Evolutionary conservation across 2,888 invertebrate genomes (phyloP).

Genomic region (Pachliopta kotzebuea): DNA sequence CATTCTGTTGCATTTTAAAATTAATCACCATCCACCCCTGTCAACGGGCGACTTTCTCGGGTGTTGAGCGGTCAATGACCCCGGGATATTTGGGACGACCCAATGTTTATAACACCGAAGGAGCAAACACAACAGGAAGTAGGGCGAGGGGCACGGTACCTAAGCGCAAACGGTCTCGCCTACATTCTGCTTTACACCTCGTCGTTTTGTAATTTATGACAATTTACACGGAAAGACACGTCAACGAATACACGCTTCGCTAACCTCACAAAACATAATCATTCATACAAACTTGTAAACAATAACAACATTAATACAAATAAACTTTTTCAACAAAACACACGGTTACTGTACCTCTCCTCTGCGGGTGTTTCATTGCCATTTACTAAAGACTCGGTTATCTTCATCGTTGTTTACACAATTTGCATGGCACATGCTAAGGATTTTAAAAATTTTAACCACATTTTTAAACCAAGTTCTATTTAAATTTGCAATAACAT

Average conservation of each 20-base stretch:
- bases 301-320: no score
- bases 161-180: conserved; percentile 38
- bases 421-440: neutral
- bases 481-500: conserved; percentile 30
- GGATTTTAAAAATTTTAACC: neutral
- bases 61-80: conserved; percentile 64
- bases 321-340: no score
- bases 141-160: conserved; percentile 46
- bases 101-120: conserved; percentile 60
- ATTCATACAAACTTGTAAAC: conserved; percentile 1
- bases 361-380: conserved; percentile 40
- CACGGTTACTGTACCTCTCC: conserved; percentile 41
- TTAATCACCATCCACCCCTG: conserved; percentile 71
- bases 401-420: conserved; percentile 52
- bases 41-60: conserved; percentile 51
- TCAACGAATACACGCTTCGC: conserved; percentile 7
- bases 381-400: conserved; percentile 50
- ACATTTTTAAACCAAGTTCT: conserved; percentile 29
- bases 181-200: conserved; percentile 44
- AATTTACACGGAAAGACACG: conserved; percentile 34
- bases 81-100: conserved; percentile 67
- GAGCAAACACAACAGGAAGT: conserved; percentile 58
- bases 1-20: conserved; percentile 71
- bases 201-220: conserved; percentile 41
- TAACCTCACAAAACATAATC: conserved; percentile 9